phyloP scores from a whole-genome alignment of 2,113 vertebrate species.

The Heteronetta atricapilla region DNA sequence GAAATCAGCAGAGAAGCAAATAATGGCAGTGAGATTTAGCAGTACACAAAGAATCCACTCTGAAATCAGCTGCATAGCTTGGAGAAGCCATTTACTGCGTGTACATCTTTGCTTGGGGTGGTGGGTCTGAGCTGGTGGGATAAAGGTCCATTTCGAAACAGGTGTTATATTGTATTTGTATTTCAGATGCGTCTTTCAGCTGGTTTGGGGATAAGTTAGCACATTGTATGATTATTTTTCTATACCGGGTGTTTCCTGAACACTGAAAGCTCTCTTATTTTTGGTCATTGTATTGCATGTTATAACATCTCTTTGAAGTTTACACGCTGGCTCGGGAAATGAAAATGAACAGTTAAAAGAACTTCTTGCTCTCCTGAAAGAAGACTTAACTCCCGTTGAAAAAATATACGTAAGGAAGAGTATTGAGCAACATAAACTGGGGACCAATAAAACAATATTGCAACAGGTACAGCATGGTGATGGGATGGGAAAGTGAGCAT shows the following conservation, averaged over 20 bases:
- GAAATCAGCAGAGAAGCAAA: neutral
- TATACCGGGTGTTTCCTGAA: neutral
- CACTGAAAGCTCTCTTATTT: neutral
- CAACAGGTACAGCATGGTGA: conserved; percentile 70
- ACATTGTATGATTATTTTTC: neutral
- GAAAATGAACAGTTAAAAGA: conserved; percentile 81
- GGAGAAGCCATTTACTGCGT: neutral
- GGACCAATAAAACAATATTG: conserved; percentile 77
- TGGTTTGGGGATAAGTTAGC: neutral
- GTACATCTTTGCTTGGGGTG: neutral
- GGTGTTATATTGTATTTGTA: neutral
- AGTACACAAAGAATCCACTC: neutral
- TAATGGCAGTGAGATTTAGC: neutral
- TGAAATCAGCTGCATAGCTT: neutral
- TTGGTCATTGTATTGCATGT: neutral
- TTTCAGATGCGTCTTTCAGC: neutral
- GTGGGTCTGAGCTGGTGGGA: neutral
- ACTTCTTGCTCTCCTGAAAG: conserved; percentile 76
- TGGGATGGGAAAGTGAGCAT: neutral
- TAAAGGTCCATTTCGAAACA: neutral
- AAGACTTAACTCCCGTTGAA: conserved; percentile 77
- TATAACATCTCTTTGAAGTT: conserved; percentile 62
- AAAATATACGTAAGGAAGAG: conserved; percentile 75
- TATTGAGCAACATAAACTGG: conserved; percentile 81
- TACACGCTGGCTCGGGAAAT: conserved; percentile 78